Evolutionary conservation across 1,140 invertebrate species (phyloP).

Genomic region (Lutraria rhynchaena): DNA sequence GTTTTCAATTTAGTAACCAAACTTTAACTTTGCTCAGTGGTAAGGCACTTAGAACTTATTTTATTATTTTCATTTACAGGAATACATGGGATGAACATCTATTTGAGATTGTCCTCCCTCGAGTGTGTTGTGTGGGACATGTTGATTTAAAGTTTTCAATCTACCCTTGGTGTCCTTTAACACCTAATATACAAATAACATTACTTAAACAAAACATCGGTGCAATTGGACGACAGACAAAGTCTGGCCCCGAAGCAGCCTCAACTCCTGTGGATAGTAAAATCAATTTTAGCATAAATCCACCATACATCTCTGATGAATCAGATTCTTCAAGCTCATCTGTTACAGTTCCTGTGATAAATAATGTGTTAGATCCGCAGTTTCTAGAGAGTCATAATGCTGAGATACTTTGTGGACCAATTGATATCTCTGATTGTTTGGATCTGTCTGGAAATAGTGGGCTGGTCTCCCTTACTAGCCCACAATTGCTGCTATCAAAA

Average conservation of each 20-base stretch:
- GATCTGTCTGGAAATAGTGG: conserved; percentile 93
- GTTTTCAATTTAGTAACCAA: no score
- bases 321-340: conserved; percentile 30
- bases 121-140: conserved; percentile 89
- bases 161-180: conserved; percentile 87
- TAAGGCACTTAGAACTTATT: no score
- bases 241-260: conserved; percentile 3
- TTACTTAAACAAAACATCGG: conserved; percentile 89
- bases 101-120: conserved; percentile 92
- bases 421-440: conserved; percentile 90
- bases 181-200: conserved; percentile 89
- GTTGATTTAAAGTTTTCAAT: conserved; percentile 93
- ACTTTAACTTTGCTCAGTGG: no score
- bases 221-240: conserved; percentile 66
- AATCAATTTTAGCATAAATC: conserved; percentile 65
- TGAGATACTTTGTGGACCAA: conserved; percentile 94
- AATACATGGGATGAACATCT: conserved; percentile 95
- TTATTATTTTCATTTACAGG: conserved; percentile 80
- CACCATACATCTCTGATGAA: conserved; percentile 22
- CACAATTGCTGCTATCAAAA: conserved; percentile 90
- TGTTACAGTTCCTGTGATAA: conserved; percentile 73
- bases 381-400: conserved; percentile 93
- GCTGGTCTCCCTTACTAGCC: conserved; percentile 92
- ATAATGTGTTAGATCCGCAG: conserved; percentile 89
- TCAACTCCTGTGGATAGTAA: conserved; percentile 64